A percentile compares a stretch with the other conserved stretches of the same genome.
Conservation (phyloP, 2,797 vertebrate genomes). For the Propithecus perrieri region DNA sequence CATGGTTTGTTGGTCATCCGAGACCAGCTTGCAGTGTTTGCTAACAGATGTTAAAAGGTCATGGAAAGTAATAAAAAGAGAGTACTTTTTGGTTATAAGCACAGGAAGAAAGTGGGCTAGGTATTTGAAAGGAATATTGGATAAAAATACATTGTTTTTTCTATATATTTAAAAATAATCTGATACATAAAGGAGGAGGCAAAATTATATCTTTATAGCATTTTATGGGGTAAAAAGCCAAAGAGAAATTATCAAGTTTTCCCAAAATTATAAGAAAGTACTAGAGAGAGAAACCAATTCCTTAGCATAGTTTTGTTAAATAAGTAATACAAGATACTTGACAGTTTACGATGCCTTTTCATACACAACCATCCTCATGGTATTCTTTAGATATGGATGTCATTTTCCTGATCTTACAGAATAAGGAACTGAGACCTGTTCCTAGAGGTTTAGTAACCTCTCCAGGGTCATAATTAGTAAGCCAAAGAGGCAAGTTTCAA, state of each 20-base stretch:
- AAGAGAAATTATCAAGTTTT: constrained; percentile 1
- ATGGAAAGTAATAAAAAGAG: not conserved
- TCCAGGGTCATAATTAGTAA: not conserved
- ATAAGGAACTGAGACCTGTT: not conserved
- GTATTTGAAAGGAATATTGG: constrained; percentile 14
- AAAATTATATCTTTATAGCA: constrained; percentile 49
- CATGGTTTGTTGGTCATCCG: not conserved
- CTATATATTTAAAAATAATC: not conserved
- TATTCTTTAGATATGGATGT: not conserved
- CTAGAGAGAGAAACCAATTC: not conserved
- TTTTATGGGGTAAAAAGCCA: constrained; percentile 8
- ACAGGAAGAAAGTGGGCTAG: constrained; percentile 32
- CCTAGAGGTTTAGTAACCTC: not conserved
- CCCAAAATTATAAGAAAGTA: not conserved
- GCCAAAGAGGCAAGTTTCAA: not conserved
- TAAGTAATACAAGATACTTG: not conserved
- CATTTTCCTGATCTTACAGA: not conserved
- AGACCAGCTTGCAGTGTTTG: constrained; percentile 38
- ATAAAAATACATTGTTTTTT: not conserved
- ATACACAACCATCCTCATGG: not conserved
- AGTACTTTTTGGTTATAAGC: constrained; percentile 21
- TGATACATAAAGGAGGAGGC: not conserved
- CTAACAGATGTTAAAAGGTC: constrained; percentile 5
- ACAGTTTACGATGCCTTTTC: not conserved
- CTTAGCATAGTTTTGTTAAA: not conserved